These are phyloP conservation scores for Tetramorium parvispinum DNA, from an alignment of 1,140 invertebrate species.

Conservation along the genomic window DNA sequence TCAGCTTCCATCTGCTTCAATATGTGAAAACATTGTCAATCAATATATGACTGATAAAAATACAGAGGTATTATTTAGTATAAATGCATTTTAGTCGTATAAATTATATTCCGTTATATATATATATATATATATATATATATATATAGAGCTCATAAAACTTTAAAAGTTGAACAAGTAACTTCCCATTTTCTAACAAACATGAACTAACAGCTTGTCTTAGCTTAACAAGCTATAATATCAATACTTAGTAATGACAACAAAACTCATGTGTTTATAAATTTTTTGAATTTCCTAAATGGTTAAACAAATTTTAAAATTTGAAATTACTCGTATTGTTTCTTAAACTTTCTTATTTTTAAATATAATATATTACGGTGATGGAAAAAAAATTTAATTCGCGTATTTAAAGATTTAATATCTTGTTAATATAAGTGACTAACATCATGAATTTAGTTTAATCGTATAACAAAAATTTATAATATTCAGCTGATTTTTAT, in stretches of 20 bases:
- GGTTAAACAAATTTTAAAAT: not conserved
- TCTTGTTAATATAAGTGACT: not conserved
- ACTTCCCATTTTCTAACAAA: conserved; percentile 14
- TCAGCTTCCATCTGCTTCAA: conserved; percentile 79
- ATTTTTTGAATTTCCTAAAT: conserved; percentile 18
- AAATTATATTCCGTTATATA: not conserved
- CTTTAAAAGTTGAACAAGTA: conserved; percentile 1
- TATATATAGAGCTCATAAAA: not conserved
- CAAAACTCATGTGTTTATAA: not conserved
- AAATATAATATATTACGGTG: not conserved
- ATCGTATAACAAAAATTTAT: conserved; percentile 3
- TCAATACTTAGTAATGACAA: not conserved
- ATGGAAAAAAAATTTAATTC: not conserved
- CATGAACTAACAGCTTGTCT: conserved; percentile 19
- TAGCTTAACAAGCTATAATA: conserved; percentile 2
- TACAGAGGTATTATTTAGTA: conserved; percentile 73
- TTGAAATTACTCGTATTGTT: not conserved
- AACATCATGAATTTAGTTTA: not conserved
- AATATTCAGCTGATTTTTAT: not conserved
- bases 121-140: not conserved
- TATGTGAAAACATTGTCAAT: conserved; percentile 73
- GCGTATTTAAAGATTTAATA: not conserved
- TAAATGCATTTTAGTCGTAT: not conserved
- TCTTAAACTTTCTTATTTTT: not conserved
- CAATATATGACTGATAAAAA: conserved; percentile 77